A percentile compares a stretch with the other conserved stretches of the same genome.
phyloP scores from a whole-genome alignment of 1,140 invertebrate genomes.

The Eupristina koningsbergeri region DNA sequence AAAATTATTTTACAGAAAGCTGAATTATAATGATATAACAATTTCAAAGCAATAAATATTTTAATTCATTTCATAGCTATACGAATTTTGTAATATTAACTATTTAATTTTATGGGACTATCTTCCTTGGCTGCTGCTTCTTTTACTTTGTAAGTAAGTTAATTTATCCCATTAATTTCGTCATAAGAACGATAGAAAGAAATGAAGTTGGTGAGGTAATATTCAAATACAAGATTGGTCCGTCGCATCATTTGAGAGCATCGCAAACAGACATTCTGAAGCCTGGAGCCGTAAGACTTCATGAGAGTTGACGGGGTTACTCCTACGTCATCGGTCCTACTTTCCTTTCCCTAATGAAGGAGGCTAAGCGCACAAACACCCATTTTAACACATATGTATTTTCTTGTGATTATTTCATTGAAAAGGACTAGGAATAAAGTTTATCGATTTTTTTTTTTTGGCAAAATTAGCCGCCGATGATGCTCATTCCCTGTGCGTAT shows the following conservation, averaged over 20 bases:
- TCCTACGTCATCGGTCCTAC: not conserved
- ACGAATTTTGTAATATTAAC: too few species aligned
- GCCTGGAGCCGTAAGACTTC: slow-evolving; percentile 53
- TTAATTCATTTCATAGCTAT: too few species aligned
- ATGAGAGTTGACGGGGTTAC: slow-evolving; percentile 46
- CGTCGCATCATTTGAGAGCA: slow-evolving; percentile 53
- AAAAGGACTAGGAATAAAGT: slow-evolving; percentile 36
- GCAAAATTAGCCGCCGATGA: slow-evolving; percentile 25
- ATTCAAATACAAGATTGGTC: slow-evolving; percentile 55
- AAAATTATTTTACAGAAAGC: too few species aligned
- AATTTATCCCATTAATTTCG: not conserved
- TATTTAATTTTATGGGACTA: not conserved
- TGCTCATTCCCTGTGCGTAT: not conserved
- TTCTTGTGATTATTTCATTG: slow-evolving; percentile 52
- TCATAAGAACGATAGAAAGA: slow-evolving; percentile 15
- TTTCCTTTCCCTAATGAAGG: slow-evolving; percentile 52
- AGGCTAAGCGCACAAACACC: slow-evolving; percentile 54
- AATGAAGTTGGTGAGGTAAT: slow-evolving; percentile 43
- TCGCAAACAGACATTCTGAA: slow-evolving; percentile 53
- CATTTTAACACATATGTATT: slow-evolving; percentile 47
- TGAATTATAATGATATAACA: too few species aligned
- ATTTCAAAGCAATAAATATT: too few species aligned
- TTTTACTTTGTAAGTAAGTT: not conserved
- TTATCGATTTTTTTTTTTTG: slow-evolving; percentile 42
- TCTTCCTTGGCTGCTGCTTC: not conserved